Evolutionary conservation across 2,113 vertebrate genomes (phyloP), one percentile per base, ranked within the genome.

Genomic region (Thryonomys swinderianus): DNA sequence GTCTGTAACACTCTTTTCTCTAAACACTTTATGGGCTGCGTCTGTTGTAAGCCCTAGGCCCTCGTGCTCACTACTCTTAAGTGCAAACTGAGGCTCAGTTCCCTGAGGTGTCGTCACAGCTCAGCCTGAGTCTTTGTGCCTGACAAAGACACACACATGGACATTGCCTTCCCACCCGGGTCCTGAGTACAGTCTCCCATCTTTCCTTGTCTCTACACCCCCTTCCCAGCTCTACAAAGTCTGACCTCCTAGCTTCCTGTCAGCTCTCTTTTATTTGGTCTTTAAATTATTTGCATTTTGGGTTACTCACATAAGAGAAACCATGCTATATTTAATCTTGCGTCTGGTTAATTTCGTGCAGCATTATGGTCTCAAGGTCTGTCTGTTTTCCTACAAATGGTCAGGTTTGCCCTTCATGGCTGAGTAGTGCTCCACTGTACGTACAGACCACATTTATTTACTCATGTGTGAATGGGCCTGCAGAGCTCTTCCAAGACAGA

Each of bases 91-190:
- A 34, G 7, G 51, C 34, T 45, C 48, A 48, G 11, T 45, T 30
- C 23, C 23, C 25, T 37, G 1, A 34, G 17, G 8, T 25, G 34
- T 67, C 66, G 40, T 83, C 81, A 80, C 7, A 25, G 37, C 45
- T 40, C 34, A 45, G 85, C 25, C 0, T 9, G 53, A 34, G 21
- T 42, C 27, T 6, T 0, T 0, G 20, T 3, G 1, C 2, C 10
- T 4, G 34, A 5, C 45, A 27, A 42, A 69, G 78, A 34, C 1
- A 4, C 59, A 55, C 0, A 3, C 3, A 8, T 17, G 14, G 55
- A n/a, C n/a, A n/a, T n/a, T n/a, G n/a, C n/a, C n/a, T n/a, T n/a
- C n/a, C n/a, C n/a, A n/a, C n/a, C n/a, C n/a, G n/a, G n/a, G n/a
- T n/a, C n/a, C 23, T 71, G 69, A 42, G 37, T 25, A 25, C 17